Percentiles rank a stretch among this genome's conserved stretches.
Evolutionary conservation across 2,113 vertebrate species (phyloP).

Genomic region (Loxodonta africana): DNA sequence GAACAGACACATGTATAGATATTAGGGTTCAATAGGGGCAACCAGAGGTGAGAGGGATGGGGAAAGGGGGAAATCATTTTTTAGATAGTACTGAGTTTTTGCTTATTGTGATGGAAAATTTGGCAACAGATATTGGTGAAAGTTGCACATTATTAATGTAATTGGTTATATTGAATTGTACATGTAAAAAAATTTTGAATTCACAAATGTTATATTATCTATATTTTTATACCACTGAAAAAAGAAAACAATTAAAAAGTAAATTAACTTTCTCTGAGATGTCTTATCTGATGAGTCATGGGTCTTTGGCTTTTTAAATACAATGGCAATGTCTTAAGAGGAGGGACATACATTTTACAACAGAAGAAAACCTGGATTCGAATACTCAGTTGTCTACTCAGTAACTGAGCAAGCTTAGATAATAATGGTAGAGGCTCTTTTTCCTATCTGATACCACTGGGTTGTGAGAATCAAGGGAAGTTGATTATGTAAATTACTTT

Average conservation of each 20-base stretch:
- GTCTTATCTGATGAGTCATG: not conserved
- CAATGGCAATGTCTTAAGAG: not conserved
- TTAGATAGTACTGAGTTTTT: no score
- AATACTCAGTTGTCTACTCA: not conserved
- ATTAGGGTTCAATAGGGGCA: no score
- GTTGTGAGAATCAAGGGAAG: not conserved
- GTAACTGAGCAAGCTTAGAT: not conserved
- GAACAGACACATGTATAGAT: no score
- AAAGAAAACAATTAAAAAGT: not conserved
- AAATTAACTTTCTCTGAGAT: not conserved
- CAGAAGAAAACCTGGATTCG: not conserved
- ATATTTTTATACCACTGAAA: no score
- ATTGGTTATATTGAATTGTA: no score
- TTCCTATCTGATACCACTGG: not conserved
- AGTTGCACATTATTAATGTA: no score
- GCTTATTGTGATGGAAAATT: no score
- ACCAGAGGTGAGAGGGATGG: no score
- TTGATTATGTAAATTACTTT: not conserved
- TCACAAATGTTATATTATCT: no score
- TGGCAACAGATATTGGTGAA: no score
- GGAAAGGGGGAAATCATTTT: no score
- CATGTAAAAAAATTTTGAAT: no score
- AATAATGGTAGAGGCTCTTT: not conserved
- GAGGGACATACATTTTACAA: not conserved
- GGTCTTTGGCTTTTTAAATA: not conserved